phyloP scores from a whole-genome alignment of 2,888 invertebrate species.

The Macrosoma leucophasiata region DNA sequence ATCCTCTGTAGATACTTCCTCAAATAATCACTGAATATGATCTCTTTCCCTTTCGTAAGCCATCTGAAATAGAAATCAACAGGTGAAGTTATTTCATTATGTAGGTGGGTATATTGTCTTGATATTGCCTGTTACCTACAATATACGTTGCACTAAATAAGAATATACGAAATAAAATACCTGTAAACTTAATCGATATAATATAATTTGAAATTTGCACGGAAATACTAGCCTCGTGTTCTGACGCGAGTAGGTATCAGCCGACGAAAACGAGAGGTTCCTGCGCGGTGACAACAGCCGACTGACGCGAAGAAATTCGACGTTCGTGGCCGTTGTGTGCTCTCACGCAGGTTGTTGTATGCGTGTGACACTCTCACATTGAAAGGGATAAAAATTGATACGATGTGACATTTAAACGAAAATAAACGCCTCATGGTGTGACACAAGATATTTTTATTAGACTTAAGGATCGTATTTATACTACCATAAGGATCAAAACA shows the following conservation, averaged over 20 bases:
- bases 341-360: constrained; percentile 11
- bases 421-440: constrained; percentile 7
- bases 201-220: constrained; percentile 11
- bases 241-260: constrained; percentile 8
- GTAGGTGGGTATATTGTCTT: constrained; percentile 7
- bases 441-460: no score
- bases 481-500: no score
- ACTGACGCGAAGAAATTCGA: constrained; percentile 15
- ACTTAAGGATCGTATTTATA: no score
- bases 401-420: constrained; percentile 11
- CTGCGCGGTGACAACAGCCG: constrained; percentile 9
- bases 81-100: constrained; percentile 5
- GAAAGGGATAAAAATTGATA: constrained; percentile 10
- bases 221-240: constrained; percentile 11
- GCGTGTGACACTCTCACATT: constrained; percentile 15
- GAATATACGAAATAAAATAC: constrained; percentile 4
- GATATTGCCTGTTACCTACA: constrained; percentile 1
- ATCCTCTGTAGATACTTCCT: constrained; percentile 9
- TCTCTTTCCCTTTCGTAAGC: constrained; percentile 8
- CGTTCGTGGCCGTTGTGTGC: constrained; percentile 14
- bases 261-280: constrained; percentile 8
- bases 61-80: constrained; percentile 7
- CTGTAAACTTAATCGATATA: constrained; percentile 6
- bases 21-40: constrained; percentile 6
- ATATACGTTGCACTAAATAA: constrained; percentile 6